Evolutionary conservation across 2,888 invertebrate genomes (phyloP).

Genomic region (Melinaea marsaeus): DNA sequence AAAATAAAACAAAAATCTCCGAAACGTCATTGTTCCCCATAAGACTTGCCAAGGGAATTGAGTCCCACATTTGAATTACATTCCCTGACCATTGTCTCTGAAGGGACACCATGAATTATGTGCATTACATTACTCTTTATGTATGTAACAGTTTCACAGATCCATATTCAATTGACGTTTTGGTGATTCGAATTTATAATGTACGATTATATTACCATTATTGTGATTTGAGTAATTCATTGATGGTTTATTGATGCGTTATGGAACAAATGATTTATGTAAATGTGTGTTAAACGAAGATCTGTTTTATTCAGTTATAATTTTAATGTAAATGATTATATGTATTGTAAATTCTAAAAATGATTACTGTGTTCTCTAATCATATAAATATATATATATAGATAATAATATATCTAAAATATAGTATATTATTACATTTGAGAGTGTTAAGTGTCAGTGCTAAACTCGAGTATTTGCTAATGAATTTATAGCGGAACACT

Average conservation of each 20-base stretch:
- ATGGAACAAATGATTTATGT: not conserved
- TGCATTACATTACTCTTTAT: slow-evolving; percentile 41
- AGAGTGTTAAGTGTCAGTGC: not conserved
- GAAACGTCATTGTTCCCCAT: slow-evolving; percentile 60
- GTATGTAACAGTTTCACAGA: slow-evolving; percentile 32
- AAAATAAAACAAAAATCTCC: slow-evolving; percentile 61
- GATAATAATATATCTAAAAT: not conserved
- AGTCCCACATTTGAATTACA: slow-evolving; percentile 37
- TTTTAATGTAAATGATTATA: not conserved
- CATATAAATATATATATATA: no score
- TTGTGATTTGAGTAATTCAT: not conserved
- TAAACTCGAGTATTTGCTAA: slow-evolving; percentile 1
- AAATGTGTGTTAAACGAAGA: not conserved
- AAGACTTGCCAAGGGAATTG: slow-evolving; percentile 46
- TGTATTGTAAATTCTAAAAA: not conserved
- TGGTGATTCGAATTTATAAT: slow-evolving; percentile 28
- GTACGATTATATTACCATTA: slow-evolving; percentile 6
- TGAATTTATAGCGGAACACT: slow-evolving; percentile 4
- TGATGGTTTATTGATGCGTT: not conserved
- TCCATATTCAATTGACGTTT: slow-evolving; percentile 42
- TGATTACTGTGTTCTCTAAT: no score
- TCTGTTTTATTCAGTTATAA: no score
- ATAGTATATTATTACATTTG: not conserved
- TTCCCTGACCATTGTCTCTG: slow-evolving; percentile 41
- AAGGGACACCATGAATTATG: slow-evolving; percentile 63